Evolutionary conservation across 2,797 vertebrate species (phyloP), one percentile per base, ranked within the genome.

Genomic region (Echiichthys vipera): DNA sequence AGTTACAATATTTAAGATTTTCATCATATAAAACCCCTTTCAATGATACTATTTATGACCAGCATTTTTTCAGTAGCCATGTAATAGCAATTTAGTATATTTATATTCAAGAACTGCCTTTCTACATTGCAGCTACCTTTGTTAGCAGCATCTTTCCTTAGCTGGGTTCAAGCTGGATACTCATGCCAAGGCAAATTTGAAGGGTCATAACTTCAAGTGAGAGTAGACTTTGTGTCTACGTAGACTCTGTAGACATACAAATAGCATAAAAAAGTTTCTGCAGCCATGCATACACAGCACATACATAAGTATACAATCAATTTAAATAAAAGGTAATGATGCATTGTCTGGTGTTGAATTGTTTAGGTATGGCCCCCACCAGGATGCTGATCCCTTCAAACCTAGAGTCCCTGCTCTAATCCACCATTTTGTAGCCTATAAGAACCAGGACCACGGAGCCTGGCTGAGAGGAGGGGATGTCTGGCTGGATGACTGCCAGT

Each of bases 401-500:
- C 96, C 98, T 61, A 94, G 98, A 83, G 96, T 97, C 53, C 98
- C 98, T 0, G 98, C 98, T n/a, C 93, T 96, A 57, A 97, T 99
- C 71, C 93, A 94, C 20, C 91, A 85, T 80, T 98, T 99, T 59
- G 95, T 96, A 2, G 97, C 98, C 77, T 99, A 97, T 86, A 99
- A 99, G 94, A 99, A 99, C 90, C 97, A 99, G 92, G 97, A 98
- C 83, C 97, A 99, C 0, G 98, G 98, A 25, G 98, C 98, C 74
- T 99, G 98, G 98, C 93, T 99, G 75, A 93, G 98, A 25, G 98
- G 98, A 63, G 98, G 98, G 62, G 98, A 99, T 8, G 95, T 99
- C 65, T 99, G 98, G 98, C 88, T 99, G 90, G 96, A 99, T 30
- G 87, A 95, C 92, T 99, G 98, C 94, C 96, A 96, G 98, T 99